phyloP scores from a whole-genome alignment of 2,888 invertebrate genomes.

The Harmothoe impar region DNA sequence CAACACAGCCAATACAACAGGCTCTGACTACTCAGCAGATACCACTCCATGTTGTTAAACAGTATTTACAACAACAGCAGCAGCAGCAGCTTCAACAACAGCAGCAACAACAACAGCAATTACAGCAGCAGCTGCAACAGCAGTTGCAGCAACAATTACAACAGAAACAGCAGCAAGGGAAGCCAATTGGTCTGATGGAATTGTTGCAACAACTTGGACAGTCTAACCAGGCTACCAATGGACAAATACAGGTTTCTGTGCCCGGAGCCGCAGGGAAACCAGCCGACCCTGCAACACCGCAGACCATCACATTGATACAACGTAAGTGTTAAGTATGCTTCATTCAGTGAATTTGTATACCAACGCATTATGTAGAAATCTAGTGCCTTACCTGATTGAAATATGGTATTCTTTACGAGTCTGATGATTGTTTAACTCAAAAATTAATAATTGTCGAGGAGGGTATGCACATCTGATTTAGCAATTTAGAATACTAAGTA shows the following conservation, averaged over 20 bases:
- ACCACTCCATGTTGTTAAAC: too few species aligned
- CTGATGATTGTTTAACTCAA: too few species aligned
- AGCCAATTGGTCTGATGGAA: not conserved
- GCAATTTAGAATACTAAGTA: too few species aligned
- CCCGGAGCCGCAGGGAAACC: constrained; percentile 20
- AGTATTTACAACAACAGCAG: constrained; percentile 13
- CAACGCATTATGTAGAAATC: too few species aligned
- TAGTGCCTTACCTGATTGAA: too few species aligned
- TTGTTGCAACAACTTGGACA: constrained; percentile 16
- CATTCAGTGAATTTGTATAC: too few species aligned
- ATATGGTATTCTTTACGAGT: too few species aligned
- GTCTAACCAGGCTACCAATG: constrained; percentile 19
- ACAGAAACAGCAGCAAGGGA: not conserved
- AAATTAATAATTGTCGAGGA: too few species aligned
- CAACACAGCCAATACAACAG: constrained; percentile 1
- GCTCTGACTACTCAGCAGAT: not conserved
- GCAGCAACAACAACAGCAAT: constrained; percentile 1
- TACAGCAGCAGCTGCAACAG: constrained; percentile 19
- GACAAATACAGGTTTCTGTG: constrained; percentile 29
- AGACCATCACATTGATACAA: constrained; percentile 48
- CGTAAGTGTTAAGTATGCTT: not conserved
- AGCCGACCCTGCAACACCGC: not conserved
- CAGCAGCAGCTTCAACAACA: not conserved
- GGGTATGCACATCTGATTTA: too few species aligned
- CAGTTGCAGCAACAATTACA: not conserved